Evolutionary conservation across 2,113 vertebrate genomes (phyloP).

Genomic region (Agapornis roseicollis): DNA sequence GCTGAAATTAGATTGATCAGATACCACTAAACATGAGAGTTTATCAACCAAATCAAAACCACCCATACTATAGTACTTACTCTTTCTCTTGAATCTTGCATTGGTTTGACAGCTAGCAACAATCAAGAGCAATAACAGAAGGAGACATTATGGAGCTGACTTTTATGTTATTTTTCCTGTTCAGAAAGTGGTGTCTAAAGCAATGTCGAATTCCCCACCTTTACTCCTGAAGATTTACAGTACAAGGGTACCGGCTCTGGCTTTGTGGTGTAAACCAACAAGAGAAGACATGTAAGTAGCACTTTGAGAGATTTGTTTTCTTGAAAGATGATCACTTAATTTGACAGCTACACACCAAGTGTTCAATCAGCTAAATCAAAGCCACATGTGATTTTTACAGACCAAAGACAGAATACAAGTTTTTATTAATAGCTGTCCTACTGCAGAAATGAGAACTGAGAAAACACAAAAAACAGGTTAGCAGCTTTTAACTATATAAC

Average conservation of each 20-base stretch:
- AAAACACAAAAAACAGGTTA: neutral
- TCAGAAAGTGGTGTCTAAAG: neutral
- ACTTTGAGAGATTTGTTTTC: neutral
- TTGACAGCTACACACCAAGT: neutral
- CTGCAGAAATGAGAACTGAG: neutral
- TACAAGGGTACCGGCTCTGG: neutral
- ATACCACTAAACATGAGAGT: neutral
- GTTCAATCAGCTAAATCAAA: neutral
- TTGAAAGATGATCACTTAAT: neutral
- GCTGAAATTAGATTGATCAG: neutral
- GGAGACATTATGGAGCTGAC: neutral
- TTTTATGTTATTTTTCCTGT: neutral
- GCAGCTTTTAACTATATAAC: neutral
- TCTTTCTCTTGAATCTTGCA: neutral
- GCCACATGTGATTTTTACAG: neutral
- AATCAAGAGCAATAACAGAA: neutral
- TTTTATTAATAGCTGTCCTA: neutral
- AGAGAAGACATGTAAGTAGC: neutral
- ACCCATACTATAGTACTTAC: neutral
- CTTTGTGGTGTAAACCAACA: neutral
- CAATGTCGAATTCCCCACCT: neutral
- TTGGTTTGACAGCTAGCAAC: neutral
- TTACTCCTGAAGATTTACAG: neutral
- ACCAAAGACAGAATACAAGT: neutral
- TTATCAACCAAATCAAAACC: neutral